phyloP scores from a whole-genome alignment of 2,113 vertebrate genomes.

The Arvicanthis niloticus region DNA sequence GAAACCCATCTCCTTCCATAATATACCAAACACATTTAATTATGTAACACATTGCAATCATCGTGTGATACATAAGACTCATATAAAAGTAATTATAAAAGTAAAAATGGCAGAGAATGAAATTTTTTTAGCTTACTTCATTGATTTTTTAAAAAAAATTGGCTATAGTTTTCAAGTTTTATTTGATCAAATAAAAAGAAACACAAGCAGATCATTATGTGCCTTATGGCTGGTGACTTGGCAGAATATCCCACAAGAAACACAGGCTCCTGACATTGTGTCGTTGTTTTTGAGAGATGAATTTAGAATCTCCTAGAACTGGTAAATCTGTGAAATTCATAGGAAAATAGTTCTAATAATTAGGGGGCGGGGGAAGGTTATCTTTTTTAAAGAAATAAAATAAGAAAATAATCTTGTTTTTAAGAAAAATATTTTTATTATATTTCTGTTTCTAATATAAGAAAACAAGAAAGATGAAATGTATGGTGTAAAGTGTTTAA shows the following conservation, averaged over 20 bases:
- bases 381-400: not conserved
- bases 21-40: conserved; percentile 57
- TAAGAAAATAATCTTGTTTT: not conserved
- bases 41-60: conserved; percentile 42
- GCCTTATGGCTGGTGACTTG: not conserved
- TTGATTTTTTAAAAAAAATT: conserved; percentile 53
- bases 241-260: conserved; percentile 42
- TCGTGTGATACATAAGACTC: conserved; percentile 13
- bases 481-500: conserved; percentile 21
- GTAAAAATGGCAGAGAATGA: conserved; percentile 31
- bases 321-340: conserved; percentile 9
- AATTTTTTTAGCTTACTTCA: conserved; percentile 44
- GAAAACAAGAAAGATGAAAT: conserved; percentile 38
- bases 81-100: conserved; percentile 65
- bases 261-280: not conserved
- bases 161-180: conserved; percentile 61
- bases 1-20: conserved; percentile 22
- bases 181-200: conserved; percentile 57
- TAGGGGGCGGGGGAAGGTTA: not conserved
- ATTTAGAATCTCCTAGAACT: not conserved
- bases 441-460: conserved; percentile 45
- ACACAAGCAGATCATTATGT: conserved; percentile 48
- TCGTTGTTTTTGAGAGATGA: not conserved
- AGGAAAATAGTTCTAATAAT: not conserved
- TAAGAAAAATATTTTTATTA: not conserved